Percentiles rank a stretch among this genome's conserved stretches.
These are phyloP conservation scores for Tetragnatha versicolor DNA, from an alignment of 1,140 invertebrate species.

Conservation along the genomic window DNA sequence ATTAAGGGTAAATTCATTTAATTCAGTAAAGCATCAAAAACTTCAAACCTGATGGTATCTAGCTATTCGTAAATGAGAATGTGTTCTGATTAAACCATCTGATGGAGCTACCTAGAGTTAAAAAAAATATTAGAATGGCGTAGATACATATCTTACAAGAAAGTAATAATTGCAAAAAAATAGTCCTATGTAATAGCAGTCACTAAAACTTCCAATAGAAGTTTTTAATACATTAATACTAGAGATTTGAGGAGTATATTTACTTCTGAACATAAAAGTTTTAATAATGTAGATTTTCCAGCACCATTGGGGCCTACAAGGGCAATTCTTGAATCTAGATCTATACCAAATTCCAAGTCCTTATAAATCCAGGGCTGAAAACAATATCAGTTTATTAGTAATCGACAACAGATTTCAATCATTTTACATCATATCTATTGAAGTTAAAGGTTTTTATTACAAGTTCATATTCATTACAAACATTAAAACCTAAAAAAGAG, in stretches of 20 bases:
- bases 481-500: no score
- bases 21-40: neutral
- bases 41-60: conserved; percentile 87
- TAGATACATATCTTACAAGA: neutral
- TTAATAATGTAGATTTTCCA: conserved; percentile 96
- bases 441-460: no score
- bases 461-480: no score
- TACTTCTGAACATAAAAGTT: conserved; percentile 93
- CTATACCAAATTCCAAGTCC: conserved; percentile 98
- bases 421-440: no score
- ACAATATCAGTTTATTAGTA: neutral
- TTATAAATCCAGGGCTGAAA: conserved; percentile 90
- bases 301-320: conserved; percentile 99
- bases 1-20: neutral
- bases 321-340: conserved; percentile 95
- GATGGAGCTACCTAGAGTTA: conserved; percentile 80
- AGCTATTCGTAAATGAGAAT: conserved; percentile 96
- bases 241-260: conserved; percentile 61
- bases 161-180: neutral
- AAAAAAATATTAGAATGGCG: neutral
- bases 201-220: no score
- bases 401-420: no score
- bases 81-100: conserved; percentile 96
- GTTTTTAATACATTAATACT: conserved; percentile 7
- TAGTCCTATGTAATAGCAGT: neutral